A percentile compares a stretch with the other conserved stretches of the same genome.
These are phyloP conservation scores for Pica pica DNA, from an alignment of 2,113 vertebrate species.

Conservation along the genomic window DNA sequence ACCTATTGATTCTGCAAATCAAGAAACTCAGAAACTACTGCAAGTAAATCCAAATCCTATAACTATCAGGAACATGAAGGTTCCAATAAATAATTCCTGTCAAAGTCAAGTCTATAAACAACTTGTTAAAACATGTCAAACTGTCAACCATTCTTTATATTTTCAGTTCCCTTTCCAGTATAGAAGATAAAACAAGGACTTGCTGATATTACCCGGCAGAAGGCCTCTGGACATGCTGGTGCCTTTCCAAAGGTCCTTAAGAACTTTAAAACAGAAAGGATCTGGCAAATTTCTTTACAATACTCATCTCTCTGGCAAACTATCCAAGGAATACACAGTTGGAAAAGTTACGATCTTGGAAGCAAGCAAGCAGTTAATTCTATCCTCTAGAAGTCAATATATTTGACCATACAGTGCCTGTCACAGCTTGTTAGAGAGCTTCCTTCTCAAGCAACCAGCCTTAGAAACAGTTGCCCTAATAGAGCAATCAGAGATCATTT, in stretches of 20 bases:
- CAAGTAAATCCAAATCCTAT: slow-evolving; percentile 25
- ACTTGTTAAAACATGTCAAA: slow-evolving; percentile 18
- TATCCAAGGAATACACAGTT: background rate
- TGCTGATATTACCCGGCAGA: background rate
- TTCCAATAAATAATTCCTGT: slow-evolving; percentile 16
- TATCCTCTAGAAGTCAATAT: background rate
- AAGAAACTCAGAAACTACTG: background rate
- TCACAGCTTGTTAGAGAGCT: background rate
- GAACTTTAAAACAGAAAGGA: background rate
- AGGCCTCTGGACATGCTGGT: background rate
- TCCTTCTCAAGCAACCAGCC: background rate
- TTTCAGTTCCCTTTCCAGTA: background rate
- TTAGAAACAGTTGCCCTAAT: background rate
- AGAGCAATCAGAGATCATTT: background rate
- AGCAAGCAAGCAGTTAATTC: background rate
- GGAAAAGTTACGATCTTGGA: background rate
- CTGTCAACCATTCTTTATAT: background rate
- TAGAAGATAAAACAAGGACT: background rate
- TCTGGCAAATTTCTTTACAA: background rate
- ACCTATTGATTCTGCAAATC: slow-evolving; percentile 17
- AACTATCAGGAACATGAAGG: background rate
- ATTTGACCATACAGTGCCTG: background rate
- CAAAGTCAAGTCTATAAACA: slow-evolving; percentile 9
- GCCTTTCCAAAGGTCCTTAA: background rate
- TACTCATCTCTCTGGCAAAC: background rate